Base-by-base conservation (phyloP, 1,140 invertebrate genomes). In the Eupristina koningsbergeri region DNA sequence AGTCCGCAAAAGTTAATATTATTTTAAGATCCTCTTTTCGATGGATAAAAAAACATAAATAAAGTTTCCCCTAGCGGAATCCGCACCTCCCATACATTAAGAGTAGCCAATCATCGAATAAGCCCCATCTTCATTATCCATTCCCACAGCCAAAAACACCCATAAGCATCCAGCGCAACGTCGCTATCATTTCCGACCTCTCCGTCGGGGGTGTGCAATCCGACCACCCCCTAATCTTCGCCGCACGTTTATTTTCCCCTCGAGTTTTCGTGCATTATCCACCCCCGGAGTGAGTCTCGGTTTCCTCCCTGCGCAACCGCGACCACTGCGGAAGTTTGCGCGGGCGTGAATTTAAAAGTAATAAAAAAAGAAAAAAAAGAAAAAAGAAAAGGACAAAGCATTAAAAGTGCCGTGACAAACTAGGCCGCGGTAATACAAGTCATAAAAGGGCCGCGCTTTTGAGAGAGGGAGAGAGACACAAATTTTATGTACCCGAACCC, bases 401-500 rank as follows among this genome's bases (percentile, higher is more conserved):
- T 86, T 86, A 80, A 87, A 85, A 86, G 86, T 64, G 64, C 71
- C 61, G 78, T 77, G 58, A 84, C 71, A 87, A 86, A 83, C 82
- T 85, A 85, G 84, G 84, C 79, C 80, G 84, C 74, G 74, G 81
- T 83, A 77, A 84, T 77, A 81, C 34, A 53, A 67, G 61, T 71
- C 74, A 77, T 84, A 86, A 86, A 86, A 84, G 64, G 47, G 36
- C 36, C 76, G 17, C 13, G 36, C 7, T 50, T 11, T 6, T 1
- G 7, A 50, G 45, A 50, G 6, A 7, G 45, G 34, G 11, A 26
- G 22, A 39, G 34, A 31, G 17, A 36, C n/a, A n/a, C n/a, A n/a
- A n/a, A n/a, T n/a, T n/a, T n/a, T n/a, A n/a, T n/a, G n/a, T n/a
- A n/a, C n/a, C n/a, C n/a, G n/a, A 19, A 50, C 47, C 69, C 34